phyloP scores from a whole-genome alignment of 2,888 invertebrate genomes.

The Mesorhabditis belari region DNA sequence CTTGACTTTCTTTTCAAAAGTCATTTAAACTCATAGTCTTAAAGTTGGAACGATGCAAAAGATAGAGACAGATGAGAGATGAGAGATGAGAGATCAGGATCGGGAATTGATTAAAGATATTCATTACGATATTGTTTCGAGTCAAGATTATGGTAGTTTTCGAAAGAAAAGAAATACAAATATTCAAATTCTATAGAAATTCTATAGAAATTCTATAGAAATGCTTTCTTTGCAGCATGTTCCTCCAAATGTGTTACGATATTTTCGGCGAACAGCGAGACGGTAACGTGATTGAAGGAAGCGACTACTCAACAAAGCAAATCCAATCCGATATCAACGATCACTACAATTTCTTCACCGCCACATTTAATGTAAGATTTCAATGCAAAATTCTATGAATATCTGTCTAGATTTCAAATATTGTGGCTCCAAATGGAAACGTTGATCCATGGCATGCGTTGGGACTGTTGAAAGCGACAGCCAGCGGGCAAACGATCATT shows the following conservation, averaged over 20 bases:
- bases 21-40: too few species aligned
- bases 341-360: background rate
- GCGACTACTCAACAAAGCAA: constrained; percentile 12
- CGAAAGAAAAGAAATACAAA: too few species aligned
- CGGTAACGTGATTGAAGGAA: constrained; percentile 4
- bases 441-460: constrained; percentile 27
- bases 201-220: background rate
- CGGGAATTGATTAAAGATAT: too few species aligned
- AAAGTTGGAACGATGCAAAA: too few species aligned
- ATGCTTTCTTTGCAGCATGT: constrained; percentile 8
- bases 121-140: too few species aligned
- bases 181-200: too few species aligned
- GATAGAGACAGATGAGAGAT: too few species aligned
- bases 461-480: constrained; percentile 16
- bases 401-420: constrained; percentile 4
- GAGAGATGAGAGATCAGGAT: background rate
- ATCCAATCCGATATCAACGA: background rate
- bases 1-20: too few species aligned
- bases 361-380: background rate
- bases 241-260: constrained; percentile 17
- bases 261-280: constrained; percentile 9
- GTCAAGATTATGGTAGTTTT: too few species aligned
- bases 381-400: too few species aligned
- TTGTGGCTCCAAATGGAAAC: constrained; percentile 2
- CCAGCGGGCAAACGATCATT: background rate